phyloP scores from a whole-genome alignment of 2,888 invertebrate species.

The Vesta saturnalis region DNA sequence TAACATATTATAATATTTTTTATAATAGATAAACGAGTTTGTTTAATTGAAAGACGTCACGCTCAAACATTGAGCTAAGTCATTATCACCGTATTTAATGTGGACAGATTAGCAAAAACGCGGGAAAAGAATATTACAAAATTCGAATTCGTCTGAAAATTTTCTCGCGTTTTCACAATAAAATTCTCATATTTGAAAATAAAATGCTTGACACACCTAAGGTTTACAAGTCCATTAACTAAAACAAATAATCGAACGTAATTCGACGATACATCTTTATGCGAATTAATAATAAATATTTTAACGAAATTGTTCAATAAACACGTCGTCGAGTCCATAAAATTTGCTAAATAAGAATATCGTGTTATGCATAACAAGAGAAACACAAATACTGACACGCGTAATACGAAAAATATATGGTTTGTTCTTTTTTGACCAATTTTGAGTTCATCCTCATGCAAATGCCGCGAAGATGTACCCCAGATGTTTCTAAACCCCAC shows the following conservation, averaged over 20 bases:
- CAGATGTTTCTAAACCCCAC: slow-evolving; percentile 54
- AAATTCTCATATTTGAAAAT: slow-evolving; percentile 31
- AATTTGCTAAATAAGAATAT: slow-evolving; percentile 21
- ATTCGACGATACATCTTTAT: slow-evolving; percentile 40
- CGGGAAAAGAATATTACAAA: slow-evolving; percentile 50
- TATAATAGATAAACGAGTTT: slow-evolving; percentile 32
- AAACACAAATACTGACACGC: slow-evolving; percentile 25
- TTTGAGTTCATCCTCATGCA: slow-evolving; percentile 52
- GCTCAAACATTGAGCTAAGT: slow-evolving; percentile 55
- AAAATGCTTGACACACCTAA: slow-evolving; percentile 29
- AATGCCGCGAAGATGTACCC: slow-evolving; percentile 48
- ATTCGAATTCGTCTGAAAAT: slow-evolving; percentile 52
- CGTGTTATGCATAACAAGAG: slow-evolving; percentile 22
- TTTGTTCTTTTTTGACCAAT: slow-evolving; percentile 22
- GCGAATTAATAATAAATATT: slow-evolving; percentile 16
- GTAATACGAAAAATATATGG: slow-evolving; percentile 27
- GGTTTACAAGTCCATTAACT: slow-evolving; percentile 34
- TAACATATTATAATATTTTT: slow-evolving; percentile 25
- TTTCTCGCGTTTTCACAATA: slow-evolving; percentile 47
- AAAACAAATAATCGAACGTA: slow-evolving; percentile 46
- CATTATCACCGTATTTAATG: slow-evolving; percentile 56
- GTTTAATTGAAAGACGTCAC: slow-evolving; percentile 54
- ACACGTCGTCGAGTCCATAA: slow-evolving; percentile 26
- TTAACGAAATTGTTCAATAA: slow-evolving; percentile 30
- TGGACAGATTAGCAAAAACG: slow-evolving; percentile 45